A percentile compares a stretch with the other conserved stretches of the same genome.
phyloP scores from a whole-genome alignment of 2,888 invertebrate species.

The Yponomeuta sedellus region DNA sequence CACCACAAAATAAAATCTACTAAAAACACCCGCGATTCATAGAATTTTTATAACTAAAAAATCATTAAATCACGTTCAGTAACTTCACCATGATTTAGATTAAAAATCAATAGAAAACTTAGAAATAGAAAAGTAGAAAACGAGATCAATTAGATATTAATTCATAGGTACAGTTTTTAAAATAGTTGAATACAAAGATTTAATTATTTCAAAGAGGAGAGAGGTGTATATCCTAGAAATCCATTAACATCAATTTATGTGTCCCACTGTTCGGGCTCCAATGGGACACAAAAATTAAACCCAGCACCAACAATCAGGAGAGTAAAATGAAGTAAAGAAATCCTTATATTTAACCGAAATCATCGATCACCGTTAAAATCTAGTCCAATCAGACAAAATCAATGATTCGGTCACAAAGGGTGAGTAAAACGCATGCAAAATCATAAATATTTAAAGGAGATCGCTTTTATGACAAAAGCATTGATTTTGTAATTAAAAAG shows the following conservation, averaged over 20 bases:
- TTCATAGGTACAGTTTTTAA: constrained; percentile 10
- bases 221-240: neutral
- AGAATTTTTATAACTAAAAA: constrained; percentile 62
- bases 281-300: constrained; percentile 31
- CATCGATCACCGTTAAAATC: constrained; percentile 3
- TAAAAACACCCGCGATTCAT: constrained; percentile 47
- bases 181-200: constrained; percentile 30
- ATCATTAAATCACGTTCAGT: constrained; percentile 57
- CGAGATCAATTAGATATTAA: constrained; percentile 5
- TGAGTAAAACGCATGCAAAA: constrained; percentile 33
- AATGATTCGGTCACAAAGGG: constrained; percentile 48
- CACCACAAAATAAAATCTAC: constrained; percentile 5
- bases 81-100: neutral
- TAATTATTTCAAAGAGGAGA: constrained; percentile 16
- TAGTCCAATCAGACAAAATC: constrained; percentile 13
- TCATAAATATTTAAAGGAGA: constrained; percentile 24
- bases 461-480: constrained; percentile 51
- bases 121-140: neutral
- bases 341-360: neutral
- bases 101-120: constrained; percentile 3
- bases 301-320: constrained; percentile 14
- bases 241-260: constrained; percentile 19
- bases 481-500: constrained; percentile 23
- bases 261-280: constrained; percentile 53
- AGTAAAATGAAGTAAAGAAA: constrained; percentile 6